Evolutionary conservation across 2,797 vertebrate genomes (phyloP).

Genomic region (Chaunax sp.): DNA sequence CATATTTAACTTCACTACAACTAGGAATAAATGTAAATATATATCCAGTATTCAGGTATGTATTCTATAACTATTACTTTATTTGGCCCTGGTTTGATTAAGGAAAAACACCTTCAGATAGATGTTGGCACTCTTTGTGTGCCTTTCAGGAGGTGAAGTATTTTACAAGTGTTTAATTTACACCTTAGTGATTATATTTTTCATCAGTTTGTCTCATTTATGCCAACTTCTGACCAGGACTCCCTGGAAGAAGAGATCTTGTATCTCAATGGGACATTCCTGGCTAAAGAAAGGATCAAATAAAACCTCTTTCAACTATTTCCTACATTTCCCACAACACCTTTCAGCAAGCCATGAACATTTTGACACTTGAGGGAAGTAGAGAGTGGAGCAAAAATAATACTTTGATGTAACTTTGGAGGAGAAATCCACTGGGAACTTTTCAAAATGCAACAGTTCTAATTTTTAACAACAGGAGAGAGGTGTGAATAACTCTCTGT

Average conservation of each 20-base stretch:
- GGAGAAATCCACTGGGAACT: slow-evolving; percentile 23
- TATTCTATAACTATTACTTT: too few species aligned
- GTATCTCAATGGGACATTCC: too few species aligned
- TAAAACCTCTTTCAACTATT: too few species aligned
- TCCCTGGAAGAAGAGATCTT: too few species aligned
- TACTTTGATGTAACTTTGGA: slow-evolving; percentile 24
- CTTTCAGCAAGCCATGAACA: slow-evolving; percentile 13
- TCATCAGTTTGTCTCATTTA: background rate
- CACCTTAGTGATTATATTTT: background rate
- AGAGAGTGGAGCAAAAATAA: slow-evolving; percentile 6
- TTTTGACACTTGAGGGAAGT: slow-evolving; percentile 20
- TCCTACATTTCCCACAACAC: slow-evolving; percentile 31
- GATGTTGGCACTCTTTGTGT: background rate
- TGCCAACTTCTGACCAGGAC: background rate
- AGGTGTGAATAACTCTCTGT: slow-evolving; percentile 1
- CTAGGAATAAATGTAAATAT: too few species aligned
- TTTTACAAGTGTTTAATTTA: slow-evolving; percentile 2
- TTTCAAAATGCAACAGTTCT: slow-evolving; percentile 24
- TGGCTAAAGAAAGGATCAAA: too few species aligned
- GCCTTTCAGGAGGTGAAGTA: background rate
- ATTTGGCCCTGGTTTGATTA: background rate
- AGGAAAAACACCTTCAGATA: background rate
- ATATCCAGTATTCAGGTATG: too few species aligned
- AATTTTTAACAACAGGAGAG: slow-evolving; percentile 6
- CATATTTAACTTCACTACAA: background rate